A percentile compares a stretch with the other conserved stretches of the same genome.
Evolutionary conservation across 2,113 vertebrate genomes (phyloP).

Genomic region (Pseudopipra pipra): DNA sequence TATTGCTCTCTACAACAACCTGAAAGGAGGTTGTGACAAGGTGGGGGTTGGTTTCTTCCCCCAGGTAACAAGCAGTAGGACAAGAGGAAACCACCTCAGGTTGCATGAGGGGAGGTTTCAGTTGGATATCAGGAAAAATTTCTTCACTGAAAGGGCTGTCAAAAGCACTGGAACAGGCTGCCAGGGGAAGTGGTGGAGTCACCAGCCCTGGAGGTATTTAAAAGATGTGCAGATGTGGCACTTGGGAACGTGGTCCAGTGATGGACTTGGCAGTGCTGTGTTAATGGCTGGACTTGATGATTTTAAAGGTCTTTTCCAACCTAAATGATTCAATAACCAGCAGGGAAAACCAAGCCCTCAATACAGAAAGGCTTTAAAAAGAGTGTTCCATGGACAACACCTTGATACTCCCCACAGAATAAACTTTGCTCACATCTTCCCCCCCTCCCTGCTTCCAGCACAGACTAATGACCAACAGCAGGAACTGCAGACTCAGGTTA

Average conservation of each 20-base stretch:
- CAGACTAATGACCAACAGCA: background rate
- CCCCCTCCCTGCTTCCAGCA: background rate
- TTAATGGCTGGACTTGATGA: background rate
- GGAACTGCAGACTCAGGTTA: background rate
- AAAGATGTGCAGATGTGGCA: rapidly evolving
- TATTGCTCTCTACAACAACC: background rate
- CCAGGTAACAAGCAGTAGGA: background rate
- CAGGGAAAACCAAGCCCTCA: background rate
- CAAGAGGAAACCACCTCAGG: background rate
- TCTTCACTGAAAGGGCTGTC: background rate
- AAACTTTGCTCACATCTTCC: background rate
- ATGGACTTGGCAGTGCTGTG: background rate
- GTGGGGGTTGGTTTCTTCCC: background rate
- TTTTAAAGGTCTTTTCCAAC: background rate
- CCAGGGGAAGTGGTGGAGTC: background rate
- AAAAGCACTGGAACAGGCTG: background rate
- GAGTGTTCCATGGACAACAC: background rate
- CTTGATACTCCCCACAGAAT: background rate
- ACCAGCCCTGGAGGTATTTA: background rate
- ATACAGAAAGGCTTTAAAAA: background rate
- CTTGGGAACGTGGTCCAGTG: background rate
- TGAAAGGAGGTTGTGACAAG: rapidly evolving
- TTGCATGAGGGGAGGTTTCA: background rate
- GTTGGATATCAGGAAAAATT: background rate
- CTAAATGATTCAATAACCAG: background rate